Evolutionary conservation across 1,140 invertebrate genomes (phyloP), one percentile per base, ranked within the genome.

Genomic region (Heliconius nattereri): DNA sequence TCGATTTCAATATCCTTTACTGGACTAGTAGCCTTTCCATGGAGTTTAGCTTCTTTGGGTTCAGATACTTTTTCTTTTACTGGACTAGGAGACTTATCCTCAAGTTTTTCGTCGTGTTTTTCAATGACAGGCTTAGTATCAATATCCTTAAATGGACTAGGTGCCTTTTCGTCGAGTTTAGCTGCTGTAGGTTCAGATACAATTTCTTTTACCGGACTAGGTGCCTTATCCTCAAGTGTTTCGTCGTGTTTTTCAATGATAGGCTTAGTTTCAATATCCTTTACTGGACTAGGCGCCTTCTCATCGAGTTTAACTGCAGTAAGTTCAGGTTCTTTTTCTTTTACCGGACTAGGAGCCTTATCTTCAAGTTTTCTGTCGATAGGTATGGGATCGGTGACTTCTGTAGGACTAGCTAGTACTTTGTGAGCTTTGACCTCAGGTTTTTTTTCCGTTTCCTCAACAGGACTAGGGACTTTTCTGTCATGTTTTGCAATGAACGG

Each of bases 141-240:
- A 11, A 73, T 81, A n/a, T 77, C 52, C 32, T 83, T 80, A 0
- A 54, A 5, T 11, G 78, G 84, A 32, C 80, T 83, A 23, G 52
- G 29, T 73, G 26, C 73, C 66, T 82, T 81, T 73, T 60, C n/a
- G 6, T 79, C 73, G 2, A 40, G 45, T 35, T 80, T 76, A 5
- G 57, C 49, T 19, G 45, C 19, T 7, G 35, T 8, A 29, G 78
- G 66, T 35, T 73, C 81, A 7, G 7, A 7, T 9, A 77, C 81
- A 2, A 75, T 81, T 23, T 78, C 57, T 20, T 83, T 80, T 1
- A 71, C 5, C 6, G 81, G 83, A 26, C 81, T 83, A 11, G 73
- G 35, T 0, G 49, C 32, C 71, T 85, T 83, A 3, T 84, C 78
- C 6, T 49, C 19, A 32, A n/a, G 16, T 35, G 75, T 71, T 16